phyloP scores from a whole-genome alignment of 37 sponge, comb jelly and placozoan genomes.

The Chondrosia reniformis region DNA sequence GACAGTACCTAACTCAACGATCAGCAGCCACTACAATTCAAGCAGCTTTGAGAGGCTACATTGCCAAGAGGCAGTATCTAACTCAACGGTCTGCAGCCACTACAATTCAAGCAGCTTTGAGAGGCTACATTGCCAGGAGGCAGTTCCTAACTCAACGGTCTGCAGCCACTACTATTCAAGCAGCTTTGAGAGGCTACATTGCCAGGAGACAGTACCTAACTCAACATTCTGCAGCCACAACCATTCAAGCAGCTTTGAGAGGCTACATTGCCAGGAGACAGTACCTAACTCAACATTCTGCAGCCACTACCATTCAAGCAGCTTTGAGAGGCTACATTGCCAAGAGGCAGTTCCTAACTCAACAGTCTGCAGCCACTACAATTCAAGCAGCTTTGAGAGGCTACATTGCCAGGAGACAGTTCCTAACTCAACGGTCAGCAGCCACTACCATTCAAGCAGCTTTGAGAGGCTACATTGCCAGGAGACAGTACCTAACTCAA shows the following conservation, averaged over 20 bases:
- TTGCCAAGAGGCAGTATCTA: constrained; percentile 4
- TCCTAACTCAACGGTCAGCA: background rate
- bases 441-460: constrained; percentile 34
- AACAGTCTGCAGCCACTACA: background rate
- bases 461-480: background rate
- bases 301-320: constrained; percentile 30
- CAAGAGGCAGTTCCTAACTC: background rate
- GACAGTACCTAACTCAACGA: background rate
- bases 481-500: background rate
- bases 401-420: background rate
- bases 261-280: background rate
- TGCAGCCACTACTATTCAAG: constrained; percentile 19
- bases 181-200: background rate
- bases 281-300: background rate
- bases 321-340: background rate
- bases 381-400: constrained; percentile 22
- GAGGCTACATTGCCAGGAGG: constrained; percentile 3
- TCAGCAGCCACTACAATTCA: constrained; percentile 39
- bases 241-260: constrained; percentile 29
- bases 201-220: background rate
- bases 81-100: constrained; percentile 8
- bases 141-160: background rate
- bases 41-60: background rate
- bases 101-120: constrained; percentile 21
- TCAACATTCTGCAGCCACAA: constrained; percentile 16